Conservation (phyloP, 1,140 invertebrate species). For the Drosophila aff. region DNA sequence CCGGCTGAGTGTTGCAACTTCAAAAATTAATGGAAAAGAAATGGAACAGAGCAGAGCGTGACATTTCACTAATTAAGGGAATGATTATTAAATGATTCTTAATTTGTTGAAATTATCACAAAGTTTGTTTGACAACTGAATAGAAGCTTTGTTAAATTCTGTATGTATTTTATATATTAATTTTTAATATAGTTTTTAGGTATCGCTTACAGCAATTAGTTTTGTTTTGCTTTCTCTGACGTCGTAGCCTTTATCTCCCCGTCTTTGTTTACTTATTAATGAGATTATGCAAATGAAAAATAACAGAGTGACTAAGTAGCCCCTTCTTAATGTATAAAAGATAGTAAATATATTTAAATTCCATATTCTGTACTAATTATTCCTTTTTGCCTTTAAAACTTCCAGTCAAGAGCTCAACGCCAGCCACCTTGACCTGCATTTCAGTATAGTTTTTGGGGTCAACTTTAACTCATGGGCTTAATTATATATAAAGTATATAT, state of each 20-base stretch:
- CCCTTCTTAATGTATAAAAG: neutral
- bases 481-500: neutral
- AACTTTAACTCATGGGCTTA: constrained; percentile 2
- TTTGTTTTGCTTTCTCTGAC: constrained; percentile 3
- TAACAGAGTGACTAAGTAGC: constrained; percentile 4
- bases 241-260: neutral
- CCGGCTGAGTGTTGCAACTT: constrained; percentile 31
- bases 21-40: constrained; percentile 1
- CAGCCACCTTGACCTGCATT: constrained; percentile 41
- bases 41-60: neutral
- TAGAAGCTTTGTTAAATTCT: neutral
- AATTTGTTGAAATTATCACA: constrained; percentile 2
- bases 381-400: neutral
- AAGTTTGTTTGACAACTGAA: neutral
- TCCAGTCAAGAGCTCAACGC: neutral
- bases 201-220: neutral
- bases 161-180: neutral
- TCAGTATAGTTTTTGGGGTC: constrained; percentile 13
- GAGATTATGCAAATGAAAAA: constrained; percentile 32
- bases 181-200: neutral
- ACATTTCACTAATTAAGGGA: constrained; percentile 25
- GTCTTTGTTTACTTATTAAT: constrained; percentile 14
- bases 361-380: neutral
- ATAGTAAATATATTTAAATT: neutral
- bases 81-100: constrained; percentile 15